A percentile compares a stretch with the other conserved stretches of the same genome.
Conservation (phyloP, 2,113 vertebrate species). For the Mesocricetus auratus region DNA sequence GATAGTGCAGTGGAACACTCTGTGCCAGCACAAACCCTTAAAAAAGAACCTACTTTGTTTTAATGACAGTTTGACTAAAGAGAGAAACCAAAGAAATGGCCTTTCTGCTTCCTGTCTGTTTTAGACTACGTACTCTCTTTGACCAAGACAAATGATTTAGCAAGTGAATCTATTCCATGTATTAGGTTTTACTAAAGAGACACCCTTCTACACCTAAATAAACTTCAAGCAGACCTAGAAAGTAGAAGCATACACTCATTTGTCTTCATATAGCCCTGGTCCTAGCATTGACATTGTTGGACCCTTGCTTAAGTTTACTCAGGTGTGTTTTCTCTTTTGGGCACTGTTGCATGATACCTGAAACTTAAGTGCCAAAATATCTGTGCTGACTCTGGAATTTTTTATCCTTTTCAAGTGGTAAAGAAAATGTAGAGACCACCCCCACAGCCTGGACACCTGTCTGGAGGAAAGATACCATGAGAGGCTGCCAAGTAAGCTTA, state of each 20-base stretch:
- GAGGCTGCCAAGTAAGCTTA: background rate
- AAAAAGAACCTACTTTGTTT: background rate
- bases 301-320: constrained; percentile 13
- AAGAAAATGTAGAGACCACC: background rate
- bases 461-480: background rate
- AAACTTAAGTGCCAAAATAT: background rate
- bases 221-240: background rate
- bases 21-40: background rate
- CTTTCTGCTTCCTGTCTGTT: background rate
- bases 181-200: background rate
- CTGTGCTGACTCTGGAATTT: background rate
- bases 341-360: background rate
- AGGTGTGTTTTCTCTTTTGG: constrained; percentile 2
- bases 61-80: background rate
- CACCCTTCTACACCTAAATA: background rate
- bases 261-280: background rate
- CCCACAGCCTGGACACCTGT: background rate
- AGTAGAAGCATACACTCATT: background rate
- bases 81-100: background rate
- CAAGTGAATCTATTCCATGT: constrained; percentile 16
- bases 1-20: too few relatives aligned
- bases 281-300: background rate
- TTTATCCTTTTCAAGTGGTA: background rate
- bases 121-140: background rate
- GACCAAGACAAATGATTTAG: background rate